Evolutionary conservation across 2,888 invertebrate genomes (phyloP).

Genomic region (Tachystola acroxantha): DNA sequence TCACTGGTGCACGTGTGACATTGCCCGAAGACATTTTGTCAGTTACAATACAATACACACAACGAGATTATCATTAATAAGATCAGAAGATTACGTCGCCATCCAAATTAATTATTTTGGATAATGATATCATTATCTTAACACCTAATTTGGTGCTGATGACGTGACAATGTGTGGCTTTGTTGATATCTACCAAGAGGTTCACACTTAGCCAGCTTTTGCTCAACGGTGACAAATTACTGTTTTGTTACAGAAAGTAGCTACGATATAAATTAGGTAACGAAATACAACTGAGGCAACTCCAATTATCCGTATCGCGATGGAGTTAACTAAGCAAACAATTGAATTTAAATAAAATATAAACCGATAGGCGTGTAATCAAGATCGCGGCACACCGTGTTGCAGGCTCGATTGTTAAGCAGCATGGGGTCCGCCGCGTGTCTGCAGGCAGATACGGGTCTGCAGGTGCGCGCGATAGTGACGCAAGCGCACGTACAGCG

Average conservation of each 20-base stretch:
- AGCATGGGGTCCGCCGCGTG: not conserved
- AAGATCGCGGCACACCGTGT: constrained; percentile 5
- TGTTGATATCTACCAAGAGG: no score
- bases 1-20: not conserved
- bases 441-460: not conserved
- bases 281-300: constrained; percentile 4
- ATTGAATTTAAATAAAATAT: constrained; percentile 13
- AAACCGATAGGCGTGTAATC: constrained; percentile 7
- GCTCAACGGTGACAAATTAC: no score
- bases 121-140: no score
- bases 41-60: not conserved
- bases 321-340: constrained; percentile 7
- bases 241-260: not conserved
- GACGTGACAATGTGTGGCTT: no score
- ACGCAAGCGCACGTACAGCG: constrained; percentile 1
- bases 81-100: no score
- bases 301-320: constrained; percentile 6
- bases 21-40: not conserved
- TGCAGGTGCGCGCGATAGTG: not conserved
- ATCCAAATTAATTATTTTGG: no score
- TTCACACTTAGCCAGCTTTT: no score
- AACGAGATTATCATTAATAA: no score
- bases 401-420: not conserved
- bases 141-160: no score
- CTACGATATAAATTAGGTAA: constrained; percentile 2